Evolutionary conservation across 2,113 vertebrate species (phyloP), one percentile per base, ranked within the genome.

Genomic region (Mystacornis crossleyi): DNA sequence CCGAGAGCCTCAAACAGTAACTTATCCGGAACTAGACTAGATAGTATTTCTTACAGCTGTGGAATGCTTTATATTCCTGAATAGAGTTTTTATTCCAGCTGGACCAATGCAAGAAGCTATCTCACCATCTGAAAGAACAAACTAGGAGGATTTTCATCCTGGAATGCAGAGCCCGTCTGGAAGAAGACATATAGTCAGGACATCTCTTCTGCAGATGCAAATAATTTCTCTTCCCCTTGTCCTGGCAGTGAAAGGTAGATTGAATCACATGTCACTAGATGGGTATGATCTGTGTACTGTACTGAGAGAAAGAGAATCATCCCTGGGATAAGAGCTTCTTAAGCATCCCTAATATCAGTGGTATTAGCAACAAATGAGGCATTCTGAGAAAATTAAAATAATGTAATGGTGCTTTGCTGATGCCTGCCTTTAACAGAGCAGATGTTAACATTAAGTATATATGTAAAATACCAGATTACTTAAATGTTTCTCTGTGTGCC

Each of bases 321-420:
- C 34, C 36, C 19, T 3, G 5, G n/a, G 29, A 24, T 65, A 38
- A 73, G 42, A 84, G 45, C 54, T 79, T 75, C 48, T 78, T 84
- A 43, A 23, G 53, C 78, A 53, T 72, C 62, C 19, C 71, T 58
- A 51, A 1, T 57, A 43, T 57, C 36, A 26, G 31, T 40, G 38
- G 61, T 58, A 47, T 58, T 74, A 70, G 64, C 58, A 81, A 89
- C 61, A 84, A 60, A 64, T 40, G 55, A 94, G 67, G 55, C 34
- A 23, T 77, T 85, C 78, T 85, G 58, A 93, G 74, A 71, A 87
- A 65, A 86, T 10, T 2, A 51, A 79, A 81, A 31, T 58, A 42
- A 86, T 4, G 12, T 73, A 61, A 29, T n/a, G 77, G 86, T 92
- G 83, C 89, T 93, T 86, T 95, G 86, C 80, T 86, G 89, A 58